phyloP scores from a whole-genome alignment of 2,113 vertebrate genomes.

The Zootoca vivipara region DNA sequence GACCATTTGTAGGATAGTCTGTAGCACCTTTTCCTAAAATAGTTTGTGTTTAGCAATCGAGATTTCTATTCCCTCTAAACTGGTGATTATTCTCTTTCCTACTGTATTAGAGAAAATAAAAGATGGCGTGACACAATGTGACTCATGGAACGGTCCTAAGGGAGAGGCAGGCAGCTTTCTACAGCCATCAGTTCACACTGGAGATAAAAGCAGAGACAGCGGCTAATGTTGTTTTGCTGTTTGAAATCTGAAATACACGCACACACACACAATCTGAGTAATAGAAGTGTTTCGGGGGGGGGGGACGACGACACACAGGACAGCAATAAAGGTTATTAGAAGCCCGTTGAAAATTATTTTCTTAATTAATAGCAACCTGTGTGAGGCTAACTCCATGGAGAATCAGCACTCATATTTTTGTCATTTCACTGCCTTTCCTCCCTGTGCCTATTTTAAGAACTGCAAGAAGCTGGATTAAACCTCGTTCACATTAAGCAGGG shows the following conservation, averaged over 20 bases:
- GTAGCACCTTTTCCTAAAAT: neutral
- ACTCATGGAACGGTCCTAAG: neutral
- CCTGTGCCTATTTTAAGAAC: slow-evolving; percentile 65
- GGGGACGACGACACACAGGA: slow-evolving; percentile 47
- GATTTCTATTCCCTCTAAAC: neutral
- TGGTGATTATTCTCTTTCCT: neutral
- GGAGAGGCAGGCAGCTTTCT: neutral
- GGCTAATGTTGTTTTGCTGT: neutral
- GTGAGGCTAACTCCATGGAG: slow-evolving; percentile 71
- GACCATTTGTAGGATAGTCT: neutral
- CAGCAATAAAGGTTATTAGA: slow-evolving; percentile 60
- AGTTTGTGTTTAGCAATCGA: no score
- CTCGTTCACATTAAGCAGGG: slow-evolving; percentile 13
- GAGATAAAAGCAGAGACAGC: neutral
- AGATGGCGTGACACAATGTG: neutral
- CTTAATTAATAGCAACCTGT: slow-evolving; percentile 76
- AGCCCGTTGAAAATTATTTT: slow-evolving; percentile 74
- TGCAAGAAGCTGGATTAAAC: slow-evolving; percentile 61
- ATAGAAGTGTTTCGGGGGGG: slow-evolving; percentile 40
- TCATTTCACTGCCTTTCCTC: slow-evolving; percentile 63
- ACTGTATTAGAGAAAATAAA: neutral
- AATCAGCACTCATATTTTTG: slow-evolving; percentile 68
- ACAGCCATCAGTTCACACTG: neutral
- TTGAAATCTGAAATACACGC: neutral
- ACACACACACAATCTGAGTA: neutral